These are phyloP conservation scores for Tanypteryx hageni DNA, from an alignment of 2,888 invertebrate species.

Conservation along the genomic window DNA sequence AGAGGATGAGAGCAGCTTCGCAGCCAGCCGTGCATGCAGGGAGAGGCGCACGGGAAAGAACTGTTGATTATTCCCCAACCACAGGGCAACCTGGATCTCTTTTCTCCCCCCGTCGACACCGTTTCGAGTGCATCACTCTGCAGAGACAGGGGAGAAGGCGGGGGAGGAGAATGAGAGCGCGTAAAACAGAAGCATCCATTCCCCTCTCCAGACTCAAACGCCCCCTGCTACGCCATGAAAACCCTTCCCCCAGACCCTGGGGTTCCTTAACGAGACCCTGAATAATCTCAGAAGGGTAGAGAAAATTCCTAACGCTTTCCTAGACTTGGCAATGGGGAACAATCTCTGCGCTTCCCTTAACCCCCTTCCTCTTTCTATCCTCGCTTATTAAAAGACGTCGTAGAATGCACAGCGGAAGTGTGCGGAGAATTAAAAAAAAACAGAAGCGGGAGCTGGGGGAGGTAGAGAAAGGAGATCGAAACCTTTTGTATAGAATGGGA, in stretches of 20 bases:
- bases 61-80: conserved; percentile 4
- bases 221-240: background rate
- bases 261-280: conserved; percentile 3
- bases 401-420: background rate
- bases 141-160: no score
- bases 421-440: background rate
- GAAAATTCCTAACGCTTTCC: background rate
- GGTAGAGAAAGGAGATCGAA: no score
- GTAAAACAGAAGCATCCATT: background rate
- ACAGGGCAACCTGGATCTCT: conserved; percentile 2
- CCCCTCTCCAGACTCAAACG: background rate
- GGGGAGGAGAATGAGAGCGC: background rate
- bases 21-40: background rate
- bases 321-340: no score
- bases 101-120: background rate
- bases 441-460: no score
- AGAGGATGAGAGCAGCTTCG: background rate
- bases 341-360: background rate
- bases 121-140: background rate
- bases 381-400: background rate
- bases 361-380: background rate
- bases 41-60: background rate
- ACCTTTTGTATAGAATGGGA: no score
- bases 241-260: background rate
- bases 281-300: background rate